Evolutionary conservation across 2,888 invertebrate genomes (phyloP).

Genomic region (Leptura quadrifasciata): DNA sequence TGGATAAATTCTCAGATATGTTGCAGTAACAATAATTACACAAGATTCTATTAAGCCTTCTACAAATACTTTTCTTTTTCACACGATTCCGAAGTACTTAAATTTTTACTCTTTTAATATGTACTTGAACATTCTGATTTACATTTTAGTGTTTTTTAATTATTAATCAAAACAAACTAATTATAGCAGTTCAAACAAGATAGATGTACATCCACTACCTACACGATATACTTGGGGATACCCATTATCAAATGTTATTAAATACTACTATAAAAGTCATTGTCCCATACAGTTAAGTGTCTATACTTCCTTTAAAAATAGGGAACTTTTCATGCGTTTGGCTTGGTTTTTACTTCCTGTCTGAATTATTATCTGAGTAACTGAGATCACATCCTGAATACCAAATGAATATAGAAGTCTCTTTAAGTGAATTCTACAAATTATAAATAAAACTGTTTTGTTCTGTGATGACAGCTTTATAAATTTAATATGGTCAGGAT

Average conservation of each 20-base stretch:
- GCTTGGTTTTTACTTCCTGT: constrained; percentile 38
- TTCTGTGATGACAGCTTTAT: constrained; percentile 24
- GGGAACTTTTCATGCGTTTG: constrained; percentile 32
- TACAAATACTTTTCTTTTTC: too few relatives aligned
- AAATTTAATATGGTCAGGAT: not conserved
- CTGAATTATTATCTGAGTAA: constrained; percentile 40
- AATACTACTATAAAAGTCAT: constrained; percentile 30
- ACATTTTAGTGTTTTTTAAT: too few relatives aligned
- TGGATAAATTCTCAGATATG: too few relatives aligned
- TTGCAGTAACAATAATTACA: too few relatives aligned
- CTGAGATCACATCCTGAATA: constrained; percentile 48
- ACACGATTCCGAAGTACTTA: too few relatives aligned
- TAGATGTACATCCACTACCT: not conserved
- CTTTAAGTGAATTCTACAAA: constrained; percentile 17
- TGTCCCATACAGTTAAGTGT: constrained; percentile 37
- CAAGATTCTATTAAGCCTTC: too few relatives aligned
- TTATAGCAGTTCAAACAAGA: too few relatives aligned
- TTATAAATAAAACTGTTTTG: constrained; percentile 29
- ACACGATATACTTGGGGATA: not conserved
- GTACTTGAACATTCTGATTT: too few relatives aligned
- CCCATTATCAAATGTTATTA: not conserved
- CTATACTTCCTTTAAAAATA: constrained; percentile 34
- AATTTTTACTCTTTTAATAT: too few relatives aligned
- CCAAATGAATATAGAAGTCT: constrained; percentile 25
- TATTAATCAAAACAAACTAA: too few relatives aligned